Percentiles rank a stretch among this genome's conserved stretches.
Conservation (phyloP, 2,888 invertebrate species). For the Hymenopus coronatus region DNA sequence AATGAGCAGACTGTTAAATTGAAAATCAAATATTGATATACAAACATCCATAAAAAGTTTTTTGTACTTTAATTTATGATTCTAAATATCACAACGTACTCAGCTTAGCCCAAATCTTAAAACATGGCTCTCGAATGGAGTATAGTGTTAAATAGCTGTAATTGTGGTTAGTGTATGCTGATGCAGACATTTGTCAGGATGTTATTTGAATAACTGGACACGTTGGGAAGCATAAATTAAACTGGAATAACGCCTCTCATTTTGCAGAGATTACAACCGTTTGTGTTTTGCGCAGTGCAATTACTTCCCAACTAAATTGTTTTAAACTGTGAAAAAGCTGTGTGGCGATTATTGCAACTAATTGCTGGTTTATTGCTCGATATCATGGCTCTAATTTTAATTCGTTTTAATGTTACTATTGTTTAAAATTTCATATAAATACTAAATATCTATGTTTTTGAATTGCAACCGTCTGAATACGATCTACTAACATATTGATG, state of each 20-base stretch:
- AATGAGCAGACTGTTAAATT: too few species aligned
- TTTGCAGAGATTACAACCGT: neutral
- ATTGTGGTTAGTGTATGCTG: neutral
- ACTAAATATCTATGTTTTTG: too few species aligned
- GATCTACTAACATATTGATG: too few species aligned
- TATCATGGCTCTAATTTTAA: neutral
- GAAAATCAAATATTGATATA: too few species aligned
- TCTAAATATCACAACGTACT: too few species aligned
- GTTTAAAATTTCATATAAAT: too few species aligned
- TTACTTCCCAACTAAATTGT: neutral
- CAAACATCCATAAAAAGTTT: too few species aligned
- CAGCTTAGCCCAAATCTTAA: too few species aligned
- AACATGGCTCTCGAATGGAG: neutral
- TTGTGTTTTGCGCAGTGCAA: neutral
- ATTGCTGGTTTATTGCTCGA: neutral
- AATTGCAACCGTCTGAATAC: too few species aligned
- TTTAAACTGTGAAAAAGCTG: neutral
- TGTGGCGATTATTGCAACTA: neutral
- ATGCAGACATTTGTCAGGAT: neutral
- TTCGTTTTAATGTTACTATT: too few species aligned
- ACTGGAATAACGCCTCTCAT: neutral
- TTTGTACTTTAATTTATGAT: too few species aligned
- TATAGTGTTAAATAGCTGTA: neutral
- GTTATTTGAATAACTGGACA: neutral
- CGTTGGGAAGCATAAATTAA: neutral